phyloP scores from a whole-genome alignment of 1,140 invertebrate genomes.

The Drosophila rufa region DNA sequence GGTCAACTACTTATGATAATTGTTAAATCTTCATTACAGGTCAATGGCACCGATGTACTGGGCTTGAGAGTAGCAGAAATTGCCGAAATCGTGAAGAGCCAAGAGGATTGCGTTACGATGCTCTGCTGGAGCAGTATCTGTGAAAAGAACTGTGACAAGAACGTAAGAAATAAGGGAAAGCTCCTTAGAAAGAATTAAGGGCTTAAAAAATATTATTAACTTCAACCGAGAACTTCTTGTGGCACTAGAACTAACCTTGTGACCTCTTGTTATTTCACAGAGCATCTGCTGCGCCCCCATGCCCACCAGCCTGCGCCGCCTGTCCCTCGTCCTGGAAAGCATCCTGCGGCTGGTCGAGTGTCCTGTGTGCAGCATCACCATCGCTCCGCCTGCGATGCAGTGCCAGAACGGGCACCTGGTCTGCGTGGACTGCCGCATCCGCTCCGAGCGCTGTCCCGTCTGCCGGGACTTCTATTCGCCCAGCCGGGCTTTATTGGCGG shows the following conservation, averaged over 20 bases:
- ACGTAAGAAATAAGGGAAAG: slow-evolving; percentile 67
- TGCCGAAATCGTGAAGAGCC: slow-evolving; percentile 86
- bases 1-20: not conserved
- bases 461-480: slow-evolving; percentile 86
- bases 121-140: slow-evolving; percentile 86
- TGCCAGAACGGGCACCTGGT: slow-evolving; percentile 89
- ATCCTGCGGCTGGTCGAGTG: slow-evolving; percentile 88
- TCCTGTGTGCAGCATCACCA: slow-evolving; percentile 88
- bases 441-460: slow-evolving; percentile 87
- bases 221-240: too few relatives aligned
- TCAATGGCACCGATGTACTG: slow-evolving; percentile 88
- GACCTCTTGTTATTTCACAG: slow-evolving; percentile 25
- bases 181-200: too few relatives aligned
- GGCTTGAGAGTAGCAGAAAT: slow-evolving; percentile 87
- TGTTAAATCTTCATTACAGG: slow-evolving; percentile 49
- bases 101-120: slow-evolving; percentile 82
- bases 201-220: not conserved
- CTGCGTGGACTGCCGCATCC: slow-evolving; percentile 87
- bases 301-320: slow-evolving; percentile 86
- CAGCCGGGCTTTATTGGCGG: slow-evolving; percentile 70
- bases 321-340: slow-evolving; percentile 85
- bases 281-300: slow-evolving; percentile 86
- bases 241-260: not conserved
- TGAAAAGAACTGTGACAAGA: slow-evolving; percentile 85
- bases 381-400: slow-evolving; percentile 88